phyloP scores from a whole-genome alignment of 2,888 invertebrate species.

The Masnerella sp. region DNA sequence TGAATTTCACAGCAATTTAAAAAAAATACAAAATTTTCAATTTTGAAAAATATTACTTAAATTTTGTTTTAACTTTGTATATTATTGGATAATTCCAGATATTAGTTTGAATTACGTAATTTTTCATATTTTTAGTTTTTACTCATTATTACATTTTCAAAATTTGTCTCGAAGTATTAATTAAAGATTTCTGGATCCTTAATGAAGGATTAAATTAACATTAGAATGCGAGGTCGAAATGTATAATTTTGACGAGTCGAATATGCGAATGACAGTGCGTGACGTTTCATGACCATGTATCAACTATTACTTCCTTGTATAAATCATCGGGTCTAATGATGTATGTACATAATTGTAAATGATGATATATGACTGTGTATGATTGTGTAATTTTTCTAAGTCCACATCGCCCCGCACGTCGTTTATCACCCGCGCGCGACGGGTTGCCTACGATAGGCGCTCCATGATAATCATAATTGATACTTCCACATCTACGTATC shows the following conservation, averaged over 20 bases:
- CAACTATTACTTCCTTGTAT: conserved; percentile 33
- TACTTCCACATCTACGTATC: conserved; percentile 12
- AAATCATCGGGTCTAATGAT: conserved; percentile 40
- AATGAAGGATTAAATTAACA: too few species aligned
- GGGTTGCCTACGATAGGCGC: conserved; percentile 38
- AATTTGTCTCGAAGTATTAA: too few species aligned
- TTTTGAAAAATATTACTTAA: too few species aligned
- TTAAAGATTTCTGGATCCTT: too few species aligned
- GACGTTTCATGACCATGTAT: conserved; percentile 34
- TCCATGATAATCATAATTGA: conserved; percentile 35
- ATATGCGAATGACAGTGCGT: conserved; percentile 4
- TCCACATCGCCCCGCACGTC: conserved; percentile 22
- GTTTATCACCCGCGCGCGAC: conserved; percentile 42
- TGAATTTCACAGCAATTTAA: too few species aligned
- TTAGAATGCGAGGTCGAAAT: too few species aligned
- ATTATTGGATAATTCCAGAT: too few species aligned
- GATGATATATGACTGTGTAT: conserved; percentile 36
- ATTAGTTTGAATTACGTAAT: too few species aligned
- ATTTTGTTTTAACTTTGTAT: too few species aligned
- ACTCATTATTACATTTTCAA: too few species aligned
- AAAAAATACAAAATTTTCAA: too few species aligned
- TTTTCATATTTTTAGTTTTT: too few species aligned
- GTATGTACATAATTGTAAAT: conserved; percentile 41
- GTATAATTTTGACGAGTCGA: conserved; percentile 8
- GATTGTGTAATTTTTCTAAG: conserved; percentile 50